Evolutionary conservation across 1,140 invertebrate genomes (phyloP).

Genomic region (Lordiphosa collinella): DNA sequence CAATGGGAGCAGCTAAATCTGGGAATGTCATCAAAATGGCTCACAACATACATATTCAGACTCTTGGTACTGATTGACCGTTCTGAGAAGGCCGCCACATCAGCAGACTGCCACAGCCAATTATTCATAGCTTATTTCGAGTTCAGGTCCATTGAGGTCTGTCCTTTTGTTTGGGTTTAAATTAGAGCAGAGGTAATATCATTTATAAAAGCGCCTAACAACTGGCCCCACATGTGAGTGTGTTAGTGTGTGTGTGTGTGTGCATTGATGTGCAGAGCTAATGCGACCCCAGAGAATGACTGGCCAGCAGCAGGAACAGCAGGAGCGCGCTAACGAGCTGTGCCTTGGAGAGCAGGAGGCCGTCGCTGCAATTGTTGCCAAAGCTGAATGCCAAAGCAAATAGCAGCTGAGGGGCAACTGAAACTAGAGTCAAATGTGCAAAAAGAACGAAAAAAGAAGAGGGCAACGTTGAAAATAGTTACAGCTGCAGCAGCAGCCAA

Average conservation of each 20-base stretch:
- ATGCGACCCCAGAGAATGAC: constrained; percentile 70
- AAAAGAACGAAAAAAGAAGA: constrained; percentile 8
- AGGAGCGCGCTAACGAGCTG: constrained; percentile 69
- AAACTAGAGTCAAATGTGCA: constrained; percentile 66
- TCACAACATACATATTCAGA: too few relatives aligned
- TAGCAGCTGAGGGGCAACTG: constrained; percentile 65
- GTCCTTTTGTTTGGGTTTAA: constrained; percentile 55
- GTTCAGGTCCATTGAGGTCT: constrained; percentile 14
- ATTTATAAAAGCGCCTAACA: constrained; percentile 76
- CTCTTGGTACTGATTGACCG: too few relatives aligned
- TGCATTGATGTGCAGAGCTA: constrained; percentile 65
- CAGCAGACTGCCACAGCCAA: too few relatives aligned
- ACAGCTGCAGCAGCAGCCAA: constrained; percentile 44
- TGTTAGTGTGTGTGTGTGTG: too few relatives aligned
- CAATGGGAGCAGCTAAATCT: too few relatives aligned
- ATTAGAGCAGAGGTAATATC: constrained; percentile 64
- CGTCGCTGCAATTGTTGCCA: constrained; percentile 69
- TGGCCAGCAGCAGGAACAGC: constrained; percentile 28
- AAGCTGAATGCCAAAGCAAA: constrained; percentile 75
- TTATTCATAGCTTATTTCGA: too few relatives aligned
- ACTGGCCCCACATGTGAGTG: constrained; percentile 26
- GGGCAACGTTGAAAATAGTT: constrained; percentile 38
- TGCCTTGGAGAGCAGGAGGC: constrained; percentile 59
- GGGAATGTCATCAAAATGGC: too few relatives aligned
- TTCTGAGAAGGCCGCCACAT: too few relatives aligned